These are phyloP conservation scores for Platysteira castanea DNA, from an alignment of 2,113 vertebrate genomes.

Conservation along the genomic window DNA sequence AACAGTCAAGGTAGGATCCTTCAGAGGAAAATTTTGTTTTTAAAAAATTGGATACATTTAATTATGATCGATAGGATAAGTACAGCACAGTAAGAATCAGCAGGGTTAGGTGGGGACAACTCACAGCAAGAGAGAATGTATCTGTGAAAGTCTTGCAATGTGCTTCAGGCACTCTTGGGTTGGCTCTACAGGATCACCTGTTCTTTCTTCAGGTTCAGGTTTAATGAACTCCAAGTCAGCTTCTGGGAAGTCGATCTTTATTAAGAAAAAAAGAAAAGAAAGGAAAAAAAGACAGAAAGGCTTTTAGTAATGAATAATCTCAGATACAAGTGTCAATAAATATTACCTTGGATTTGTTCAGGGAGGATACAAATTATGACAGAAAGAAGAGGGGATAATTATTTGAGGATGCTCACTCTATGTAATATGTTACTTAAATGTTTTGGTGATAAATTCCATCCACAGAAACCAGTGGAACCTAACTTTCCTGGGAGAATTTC, in stretches of 20 bases:
- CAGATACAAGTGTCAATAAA: background rate
- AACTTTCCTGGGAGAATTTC: background rate
- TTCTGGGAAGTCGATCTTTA: slow-evolving; percentile 68
- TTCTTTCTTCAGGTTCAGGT: slow-evolving; percentile 32
- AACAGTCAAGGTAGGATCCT: background rate
- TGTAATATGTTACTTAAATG: background rate
- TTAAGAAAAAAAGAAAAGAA: background rate
- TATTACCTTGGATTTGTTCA: background rate
- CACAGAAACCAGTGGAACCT: background rate
- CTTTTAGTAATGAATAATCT: background rate
- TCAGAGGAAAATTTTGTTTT: background rate
- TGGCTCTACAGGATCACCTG: background rate
- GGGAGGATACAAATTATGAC: background rate
- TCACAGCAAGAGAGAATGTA: slow-evolving; percentile 54
- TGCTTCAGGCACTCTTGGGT: slow-evolving; percentile 50
- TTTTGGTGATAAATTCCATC: background rate
- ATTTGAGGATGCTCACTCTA: background rate
- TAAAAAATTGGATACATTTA: background rate
- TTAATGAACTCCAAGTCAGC: slow-evolving; percentile 30
- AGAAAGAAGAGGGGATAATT: background rate
- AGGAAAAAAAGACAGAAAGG: rapidly evolving
- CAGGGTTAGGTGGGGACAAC: background rate
- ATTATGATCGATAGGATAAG: background rate
- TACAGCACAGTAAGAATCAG: background rate
- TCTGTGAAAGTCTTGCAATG: slow-evolving; percentile 49